Evolutionary conservation across 2,888 invertebrate species (phyloP), one percentile per base, ranked within the genome.

Genomic region (Sericinus montela): DNA sequence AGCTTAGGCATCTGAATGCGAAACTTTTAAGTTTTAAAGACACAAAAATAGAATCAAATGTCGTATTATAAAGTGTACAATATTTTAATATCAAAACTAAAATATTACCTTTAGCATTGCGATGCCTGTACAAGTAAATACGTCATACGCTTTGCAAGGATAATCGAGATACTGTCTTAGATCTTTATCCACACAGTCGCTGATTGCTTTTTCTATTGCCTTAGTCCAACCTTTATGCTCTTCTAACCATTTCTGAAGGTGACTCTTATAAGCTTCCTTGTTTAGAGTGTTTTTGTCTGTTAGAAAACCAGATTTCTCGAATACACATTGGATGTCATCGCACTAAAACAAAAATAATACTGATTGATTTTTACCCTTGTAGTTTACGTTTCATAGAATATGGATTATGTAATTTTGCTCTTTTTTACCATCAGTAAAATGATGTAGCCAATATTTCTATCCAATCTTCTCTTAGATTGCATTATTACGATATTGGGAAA

Each of bases 51-150:
- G n/a, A n/a, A n/a, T n/a, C n/a, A n/a, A n/a, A n/a, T n/a, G n/a
- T n/a, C n/a, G n/a, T n/a, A n/a, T n/a, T n/a, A n/a, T n/a, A n/a
- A n/a, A n/a, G n/a, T n/a, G n/a, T n/a, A n/a, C n/a, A n/a, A n/a
- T n/a, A n/a, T n/a, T n/a, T n/a, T n/a, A n/a, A n/a, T n/a, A n/a
- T n/a, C n/a, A n/a, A n/a, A n/a, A n/a, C 25, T 1, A 1, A 8
- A 32, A 32, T 6, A 13, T 23, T 66, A 87, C 87, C 80, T 87
- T 88, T 25, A 88, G 52, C 77, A 88, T 76, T 57, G 87, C 83
- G 19, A 86, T 85, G 0, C 85, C 81, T 13, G 87, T 86, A 49
- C 87, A 88, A 15, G 82, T 72, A 45, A 87, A 87, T 0, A 86
- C 83, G 47, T 88, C 87, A 45, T 87, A 86, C 0, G 86, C 83